phyloP scores from a whole-genome alignment of 1,140 invertebrate species.

The Hetaerina americana region DNA sequence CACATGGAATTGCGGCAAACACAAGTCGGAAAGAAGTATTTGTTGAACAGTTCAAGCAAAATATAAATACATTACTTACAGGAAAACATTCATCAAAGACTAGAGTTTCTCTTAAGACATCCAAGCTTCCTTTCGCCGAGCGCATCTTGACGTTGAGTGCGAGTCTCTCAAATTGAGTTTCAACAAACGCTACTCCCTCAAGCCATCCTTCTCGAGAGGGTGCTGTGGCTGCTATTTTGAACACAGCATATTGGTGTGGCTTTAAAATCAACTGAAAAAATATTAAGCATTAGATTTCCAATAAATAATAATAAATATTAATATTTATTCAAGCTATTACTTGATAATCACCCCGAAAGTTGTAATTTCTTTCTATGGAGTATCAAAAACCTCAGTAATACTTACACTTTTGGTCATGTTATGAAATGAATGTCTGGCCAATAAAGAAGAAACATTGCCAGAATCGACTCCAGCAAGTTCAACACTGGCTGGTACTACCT shows the following conservation, averaged over 20 bases:
- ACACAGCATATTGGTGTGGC: constrained; percentile 55
- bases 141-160: constrained; percentile 45
- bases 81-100: constrained; percentile 72
- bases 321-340: no score
- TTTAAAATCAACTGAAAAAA: constrained; percentile 39
- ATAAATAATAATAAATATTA: no score
- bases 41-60: no score
- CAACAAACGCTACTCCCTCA: constrained; percentile 54
- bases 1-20: no score
- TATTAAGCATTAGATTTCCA: no score
- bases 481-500: constrained; percentile 33
- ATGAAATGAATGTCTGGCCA: constrained; percentile 32
- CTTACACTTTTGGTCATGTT: constrained; percentile 34
- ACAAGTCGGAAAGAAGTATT: no score
- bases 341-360: no score
- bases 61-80: no score
- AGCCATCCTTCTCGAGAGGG: constrained; percentile 52
- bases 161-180: constrained; percentile 56
- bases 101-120: constrained; percentile 46
- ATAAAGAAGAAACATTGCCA: constrained; percentile 39
- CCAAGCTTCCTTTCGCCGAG: constrained; percentile 42
- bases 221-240: constrained; percentile 56
- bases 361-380: not conserved
- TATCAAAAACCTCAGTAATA: no score
- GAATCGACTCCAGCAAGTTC: constrained; percentile 55